Base-by-base conservation (phyloP, 2,113 vertebrate genomes). In the Calidris pugnax region DNA sequence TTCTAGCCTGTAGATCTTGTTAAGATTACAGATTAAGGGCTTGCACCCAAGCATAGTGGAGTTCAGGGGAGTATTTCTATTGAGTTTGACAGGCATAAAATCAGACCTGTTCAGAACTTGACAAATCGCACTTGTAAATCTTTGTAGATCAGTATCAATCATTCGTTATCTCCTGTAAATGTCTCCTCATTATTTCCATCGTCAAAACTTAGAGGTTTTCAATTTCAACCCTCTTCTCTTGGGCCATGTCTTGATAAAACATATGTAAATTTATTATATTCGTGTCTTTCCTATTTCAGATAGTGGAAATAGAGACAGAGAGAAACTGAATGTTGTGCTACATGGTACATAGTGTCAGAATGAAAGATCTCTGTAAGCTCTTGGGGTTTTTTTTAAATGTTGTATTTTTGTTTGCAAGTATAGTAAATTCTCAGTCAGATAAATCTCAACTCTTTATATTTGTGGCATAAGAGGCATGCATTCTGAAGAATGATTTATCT, bases 121-220 rank as follows among this genome's bases (percentile, higher is more conserved):
- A 85, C 69, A 95, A 94, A 95, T 94, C 67, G 60, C 50, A 56
- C 77, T 89, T 79, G 77, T 94, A 89, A 95, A 89, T 89, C 94
- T 95, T 81, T 71, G 80, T 75, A 81, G 80, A 92, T 93, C 81
- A 82, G 73, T 91, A 85, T 91, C 94, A 92, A 89, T 94, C 84
- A 85, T 37, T 82, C 48, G 74, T 93, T 95, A 85, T 72, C 89
- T 68, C 39, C 48, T 53, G 43, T 60, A 91, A 89, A 64, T 93
- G 71, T 81, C 57, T 94, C 16, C 76, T 91, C 51, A 20, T 81
- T 95, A 97, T 68, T 94, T 93, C 66, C 48, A 69, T 89, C 95
- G 81, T 87, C 82, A 91, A 91, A 94, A 81, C 39, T 22, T 84
- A 47, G 92, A 62, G 64, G 68, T 94, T 94, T 94, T 85, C 56